Conservation (phyloP, 2,888 invertebrate species). For the Rhabditophanes sp. region DNA sequence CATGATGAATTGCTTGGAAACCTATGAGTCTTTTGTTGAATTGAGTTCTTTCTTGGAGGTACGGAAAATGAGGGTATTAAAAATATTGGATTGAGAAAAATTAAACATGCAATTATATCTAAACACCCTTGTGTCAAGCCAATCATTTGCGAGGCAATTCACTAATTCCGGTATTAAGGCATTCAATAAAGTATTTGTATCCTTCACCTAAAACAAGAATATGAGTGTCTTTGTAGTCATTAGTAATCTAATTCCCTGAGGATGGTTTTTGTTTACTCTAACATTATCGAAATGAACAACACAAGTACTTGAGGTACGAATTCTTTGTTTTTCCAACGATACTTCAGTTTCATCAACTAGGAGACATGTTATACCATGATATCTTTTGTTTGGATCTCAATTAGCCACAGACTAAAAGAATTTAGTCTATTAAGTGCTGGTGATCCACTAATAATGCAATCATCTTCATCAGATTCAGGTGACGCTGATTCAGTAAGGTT, state of each 20-base stretch:
- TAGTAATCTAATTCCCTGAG: constrained; percentile 40
- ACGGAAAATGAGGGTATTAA: too few species aligned
- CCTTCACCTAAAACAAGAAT: constrained; percentile 49
- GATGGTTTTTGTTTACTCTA: constrained; percentile 50
- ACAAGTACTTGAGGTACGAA: constrained; percentile 66
- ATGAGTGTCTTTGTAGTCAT: background rate
- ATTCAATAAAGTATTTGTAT: constrained; percentile 85
- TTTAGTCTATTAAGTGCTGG: constrained; percentile 79
- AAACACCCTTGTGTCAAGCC: constrained; percentile 74
- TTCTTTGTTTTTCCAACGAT: constrained; percentile 62
- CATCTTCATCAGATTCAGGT: constrained; percentile 60
- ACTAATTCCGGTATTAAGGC: constrained; percentile 73
- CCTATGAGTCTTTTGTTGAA: constrained; percentile 73
- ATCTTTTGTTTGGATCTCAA: constrained; percentile 26
- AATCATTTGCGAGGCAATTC: constrained; percentile 62
- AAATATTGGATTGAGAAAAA: too few species aligned
- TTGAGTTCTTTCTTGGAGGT: constrained; percentile 79
- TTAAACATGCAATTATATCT: constrained; percentile 80
- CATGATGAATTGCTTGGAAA: constrained; percentile 81
- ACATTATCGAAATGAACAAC: constrained; percentile 85
- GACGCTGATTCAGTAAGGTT: too few species aligned
- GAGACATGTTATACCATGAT: constrained; percentile 65
- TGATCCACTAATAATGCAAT: constrained; percentile 82
- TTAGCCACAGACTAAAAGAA: constrained; percentile 56
- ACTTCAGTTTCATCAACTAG: constrained; percentile 69